Percentiles rank a stretch among this genome's conserved stretches.
These are phyloP conservation scores for Mugil cephalus DNA, from an alignment of 2,113 vertebrate genomes.

Conservation along the genomic window DNA sequence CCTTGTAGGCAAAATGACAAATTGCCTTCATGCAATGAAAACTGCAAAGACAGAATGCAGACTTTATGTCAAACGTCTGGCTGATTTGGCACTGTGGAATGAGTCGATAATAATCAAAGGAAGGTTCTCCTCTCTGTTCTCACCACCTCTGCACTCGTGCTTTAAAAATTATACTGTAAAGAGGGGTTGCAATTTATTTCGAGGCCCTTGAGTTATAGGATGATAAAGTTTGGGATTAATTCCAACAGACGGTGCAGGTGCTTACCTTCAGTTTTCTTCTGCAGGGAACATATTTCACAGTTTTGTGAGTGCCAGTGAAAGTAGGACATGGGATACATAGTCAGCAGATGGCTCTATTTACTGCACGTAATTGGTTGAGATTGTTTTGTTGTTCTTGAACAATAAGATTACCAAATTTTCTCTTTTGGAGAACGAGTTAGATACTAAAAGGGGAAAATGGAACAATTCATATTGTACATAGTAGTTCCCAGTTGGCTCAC, in stretches of 20 bases:
- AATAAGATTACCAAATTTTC: background rate
- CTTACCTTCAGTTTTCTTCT: constrained; percentile 46
- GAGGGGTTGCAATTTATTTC: constrained; percentile 25
- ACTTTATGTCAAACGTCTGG: background rate
- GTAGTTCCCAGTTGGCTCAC: no score
- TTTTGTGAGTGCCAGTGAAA: constrained; percentile 25
- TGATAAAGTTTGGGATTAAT: constrained; percentile 45
- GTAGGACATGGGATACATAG: background rate
- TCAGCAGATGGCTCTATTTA: constrained; percentile 33
- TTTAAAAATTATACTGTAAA: constrained; percentile 27
- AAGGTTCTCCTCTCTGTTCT: background rate
- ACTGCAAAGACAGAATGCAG: background rate
- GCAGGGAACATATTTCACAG: constrained; percentile 25
- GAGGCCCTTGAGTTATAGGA: constrained; percentile 16
- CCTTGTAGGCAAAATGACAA: constrained; percentile 30
- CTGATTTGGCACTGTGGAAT: constrained; percentile 5
- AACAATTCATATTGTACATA: no score
- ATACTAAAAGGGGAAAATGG: background rate
- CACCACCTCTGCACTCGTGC: background rate
- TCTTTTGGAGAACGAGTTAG: background rate
- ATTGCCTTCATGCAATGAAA: constrained; percentile 30
- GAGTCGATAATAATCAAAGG: constrained; percentile 1
- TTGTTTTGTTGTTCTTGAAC: background rate
- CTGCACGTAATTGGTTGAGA: constrained; percentile 9
- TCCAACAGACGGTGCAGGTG: constrained; percentile 28